These are phyloP conservation scores for Scrobipalpa costella DNA, from an alignment of 2,888 invertebrate genomes.

Conservation along the genomic window DNA sequence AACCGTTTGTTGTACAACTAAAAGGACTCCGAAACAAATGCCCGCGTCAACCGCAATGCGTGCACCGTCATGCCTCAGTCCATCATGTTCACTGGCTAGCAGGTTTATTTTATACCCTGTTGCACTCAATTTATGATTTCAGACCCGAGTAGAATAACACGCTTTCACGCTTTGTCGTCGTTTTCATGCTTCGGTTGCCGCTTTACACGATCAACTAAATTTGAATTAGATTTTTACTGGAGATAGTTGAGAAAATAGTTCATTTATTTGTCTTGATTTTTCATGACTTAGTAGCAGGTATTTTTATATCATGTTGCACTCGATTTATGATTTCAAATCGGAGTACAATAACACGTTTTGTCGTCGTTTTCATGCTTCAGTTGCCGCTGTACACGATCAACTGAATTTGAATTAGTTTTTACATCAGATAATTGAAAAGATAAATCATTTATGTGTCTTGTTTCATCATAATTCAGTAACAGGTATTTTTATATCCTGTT, in stretches of 20 bases:
- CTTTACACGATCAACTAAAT: neutral
- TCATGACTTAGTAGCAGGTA: too few relatives aligned
- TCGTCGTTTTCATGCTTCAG: too few relatives aligned
- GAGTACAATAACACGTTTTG: too few relatives aligned
- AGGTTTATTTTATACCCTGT: slow-evolving; percentile 36
- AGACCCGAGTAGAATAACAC: slow-evolving; percentile 26
- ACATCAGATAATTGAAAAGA: neutral
- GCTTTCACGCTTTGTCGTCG: slow-evolving; percentile 24
- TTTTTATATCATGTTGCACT: too few relatives aligned
- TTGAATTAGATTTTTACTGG: neutral
- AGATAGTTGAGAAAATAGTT: neutral
- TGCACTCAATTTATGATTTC: slow-evolving; percentile 30
- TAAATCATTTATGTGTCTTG: too few relatives aligned
- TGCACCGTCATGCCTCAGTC: slow-evolving; percentile 48
- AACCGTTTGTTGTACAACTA: neutral
- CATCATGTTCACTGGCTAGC: slow-evolving; percentile 39
- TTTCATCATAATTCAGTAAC: too few relatives aligned
- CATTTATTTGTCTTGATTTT: too few relatives aligned
- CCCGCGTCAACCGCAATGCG: slow-evolving; percentile 56
- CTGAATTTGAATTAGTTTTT: too few relatives aligned
- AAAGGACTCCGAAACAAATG: slow-evolving; percentile 39
- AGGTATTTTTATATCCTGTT: too few relatives aligned
- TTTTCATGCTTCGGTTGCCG: slow-evolving; percentile 15
- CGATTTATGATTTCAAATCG: too few relatives aligned
- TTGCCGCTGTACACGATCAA: too few relatives aligned